phyloP scores from a whole-genome alignment of 1,140 invertebrate species.

The honey bee (Apis mellifera) region DNA sequence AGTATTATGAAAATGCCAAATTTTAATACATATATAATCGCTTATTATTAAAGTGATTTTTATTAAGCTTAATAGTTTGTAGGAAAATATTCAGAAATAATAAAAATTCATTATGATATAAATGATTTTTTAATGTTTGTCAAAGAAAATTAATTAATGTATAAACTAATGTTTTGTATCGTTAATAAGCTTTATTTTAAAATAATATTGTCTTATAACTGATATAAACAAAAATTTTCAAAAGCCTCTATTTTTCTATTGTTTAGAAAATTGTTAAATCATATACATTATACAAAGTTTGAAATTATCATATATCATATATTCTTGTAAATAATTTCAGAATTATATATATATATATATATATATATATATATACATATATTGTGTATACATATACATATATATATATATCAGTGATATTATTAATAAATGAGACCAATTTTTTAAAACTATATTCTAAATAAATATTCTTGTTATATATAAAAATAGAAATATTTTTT shows the following conservation, averaged over 20 bases:
- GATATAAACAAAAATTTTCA: not conserved
- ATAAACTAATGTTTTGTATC: too few species aligned
- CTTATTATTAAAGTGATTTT: constrained; percentile 36
- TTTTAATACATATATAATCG: constrained; percentile 38
- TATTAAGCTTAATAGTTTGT: not conserved
- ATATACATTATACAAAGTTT: not conserved
- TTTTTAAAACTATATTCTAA: constrained; percentile 9
- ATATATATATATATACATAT: not conserved
- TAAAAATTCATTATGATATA: constrained; percentile 15
- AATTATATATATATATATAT: not conserved
- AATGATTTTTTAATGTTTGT: constrained; percentile 29
- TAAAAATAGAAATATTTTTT: not conserved
- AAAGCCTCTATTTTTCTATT: not conserved
- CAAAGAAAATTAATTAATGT: too few species aligned
- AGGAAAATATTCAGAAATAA: not conserved
- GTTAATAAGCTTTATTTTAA: not conserved
- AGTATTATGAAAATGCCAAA: constrained; percentile 60
- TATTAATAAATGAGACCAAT: constrained; percentile 7
- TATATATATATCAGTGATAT: not conserved
- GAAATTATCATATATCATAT: not conserved
- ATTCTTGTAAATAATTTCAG: constrained; percentile 19
- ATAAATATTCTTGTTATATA: not conserved
- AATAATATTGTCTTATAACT: not conserved
- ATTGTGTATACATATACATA: not conserved
- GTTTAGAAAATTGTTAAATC: not conserved